phyloP scores from a whole-genome alignment of 2,888 invertebrate genomes.

The Thecocarcelia acutangulata region DNA sequence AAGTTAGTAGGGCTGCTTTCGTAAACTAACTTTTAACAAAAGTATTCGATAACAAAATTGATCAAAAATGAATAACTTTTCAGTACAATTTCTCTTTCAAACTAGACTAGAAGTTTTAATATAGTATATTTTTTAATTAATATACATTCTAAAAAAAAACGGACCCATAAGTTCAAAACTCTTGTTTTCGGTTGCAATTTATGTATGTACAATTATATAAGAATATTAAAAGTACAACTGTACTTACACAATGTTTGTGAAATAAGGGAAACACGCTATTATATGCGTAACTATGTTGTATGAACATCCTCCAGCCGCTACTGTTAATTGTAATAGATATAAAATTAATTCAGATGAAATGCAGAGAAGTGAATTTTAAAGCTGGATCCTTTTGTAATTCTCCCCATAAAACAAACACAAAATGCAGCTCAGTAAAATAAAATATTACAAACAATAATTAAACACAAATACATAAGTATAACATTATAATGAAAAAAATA shows the following conservation, averaged over 20 bases:
- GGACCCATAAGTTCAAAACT: constrained; percentile 9
- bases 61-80: background rate
- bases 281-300: background rate
- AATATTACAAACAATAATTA: constrained; percentile 25
- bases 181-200: constrained; percentile 36
- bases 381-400: constrained; percentile 4
- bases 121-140: background rate
- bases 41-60: too few species aligned
- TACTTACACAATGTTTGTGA: constrained; percentile 36
- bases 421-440: constrained; percentile 43
- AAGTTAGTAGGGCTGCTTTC: too few species aligned
- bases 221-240: constrained; percentile 49
- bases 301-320: constrained; percentile 12
- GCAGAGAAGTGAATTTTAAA: constrained; percentile 9
- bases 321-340: constrained; percentile 17
- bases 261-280: constrained; percentile 15
- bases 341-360: constrained; percentile 18
- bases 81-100: background rate
- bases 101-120: too few species aligned
- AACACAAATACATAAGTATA: constrained; percentile 32
- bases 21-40: too few species aligned
- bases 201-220: constrained; percentile 48
- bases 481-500: constrained; percentile 13
- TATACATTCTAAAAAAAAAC: constrained; percentile 14
- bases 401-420: constrained; percentile 8